Evolutionary conservation across 2,113 vertebrate species (phyloP), one percentile per base, ranked within the genome.

Genomic region (Cyprinodon tularosa): DNA sequence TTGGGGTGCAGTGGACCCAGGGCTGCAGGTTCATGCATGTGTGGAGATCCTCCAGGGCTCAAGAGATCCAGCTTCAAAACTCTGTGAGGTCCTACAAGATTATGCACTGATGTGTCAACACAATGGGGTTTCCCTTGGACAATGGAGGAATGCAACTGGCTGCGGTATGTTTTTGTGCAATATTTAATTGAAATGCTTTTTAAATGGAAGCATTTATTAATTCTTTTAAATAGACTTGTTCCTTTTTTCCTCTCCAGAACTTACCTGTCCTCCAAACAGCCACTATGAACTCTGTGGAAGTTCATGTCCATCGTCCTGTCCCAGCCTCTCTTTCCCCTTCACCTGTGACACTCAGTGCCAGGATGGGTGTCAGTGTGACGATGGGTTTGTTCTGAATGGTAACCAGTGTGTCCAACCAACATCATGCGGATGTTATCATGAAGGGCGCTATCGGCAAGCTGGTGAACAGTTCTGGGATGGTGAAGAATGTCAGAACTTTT

Each of bases 331-430:
- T 0, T 93, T 91, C 59, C 91, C 93, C 7, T 93, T 92, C 45
- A 13, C 66, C 1, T 94, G 92, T 70, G 66, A 42, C 42, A 81
- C 77, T 45, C 47, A 48, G 3, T 94, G 93, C 37, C 88, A 91
- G 69, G 93, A 93, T 13, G 93, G 93, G 0, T 94, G 93, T 72
- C 91, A 93, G 65, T 94, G 93, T 84, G 50, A 94, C 11, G 66
- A 15, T 38, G 92, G 93, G 3, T 87, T 90, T 7, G 53, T 94
- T 0, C 83, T 94, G 36, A 91, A 90, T 77, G 91, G 87, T 0
- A 68, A 88, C 71, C 87, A 77, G 17, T 94, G 93, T 0, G 93
- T 94, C 17, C 85, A 47, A 0, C 89, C 93, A 38, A 91, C 69
- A 12, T 37, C 59, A 10, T 94, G 93, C 17, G 93, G 93, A 38